Conservation (phyloP, 2,888 invertebrate genomes). For the Argynnis bischoffii region DNA sequence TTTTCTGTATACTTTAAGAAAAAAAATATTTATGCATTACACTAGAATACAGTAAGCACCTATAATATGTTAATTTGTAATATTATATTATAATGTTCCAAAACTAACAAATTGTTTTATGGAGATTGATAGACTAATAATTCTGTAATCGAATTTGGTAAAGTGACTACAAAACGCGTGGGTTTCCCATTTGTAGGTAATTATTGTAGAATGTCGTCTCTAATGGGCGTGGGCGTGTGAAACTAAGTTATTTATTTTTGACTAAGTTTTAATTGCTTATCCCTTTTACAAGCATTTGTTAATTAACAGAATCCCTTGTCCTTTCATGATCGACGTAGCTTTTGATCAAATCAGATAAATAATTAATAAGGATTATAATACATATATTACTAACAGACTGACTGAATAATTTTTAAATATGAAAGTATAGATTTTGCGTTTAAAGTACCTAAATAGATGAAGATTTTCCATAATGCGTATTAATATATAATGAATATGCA, state of each 20-base stretch:
- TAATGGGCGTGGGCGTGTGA: conserved; percentile 34
- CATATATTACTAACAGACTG: too few relatives aligned
- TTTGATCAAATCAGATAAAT: too few relatives aligned
- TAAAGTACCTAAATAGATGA: too few relatives aligned
- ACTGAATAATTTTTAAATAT: too few relatives aligned
- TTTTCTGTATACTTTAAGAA: too few relatives aligned
- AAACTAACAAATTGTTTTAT: conserved; percentile 27
- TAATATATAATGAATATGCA: too few relatives aligned
- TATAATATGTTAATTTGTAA: neutral
- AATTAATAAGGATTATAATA: too few relatives aligned
- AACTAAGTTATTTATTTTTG: conserved; percentile 24
- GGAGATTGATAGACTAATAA: conserved; percentile 36
- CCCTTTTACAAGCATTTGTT: neutral
- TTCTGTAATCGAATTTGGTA: conserved; percentile 33
- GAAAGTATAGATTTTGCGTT: too few relatives aligned
- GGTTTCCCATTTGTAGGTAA: conserved; percentile 35
- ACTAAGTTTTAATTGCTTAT: conserved; percentile 18
- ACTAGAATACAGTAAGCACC: neutral
- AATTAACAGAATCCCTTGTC: neutral
- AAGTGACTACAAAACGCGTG: conserved; percentile 32
- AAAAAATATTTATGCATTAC: too few relatives aligned
- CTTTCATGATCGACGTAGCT: too few relatives aligned
- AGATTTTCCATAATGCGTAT: too few relatives aligned
- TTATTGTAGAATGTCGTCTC: conserved; percentile 28
- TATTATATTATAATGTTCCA: too few relatives aligned